A percentile compares a stretch with the other conserved stretches of the same genome.
phyloP scores from a whole-genome alignment of 2,113 vertebrate genomes.

The Albula glossodonta region DNA sequence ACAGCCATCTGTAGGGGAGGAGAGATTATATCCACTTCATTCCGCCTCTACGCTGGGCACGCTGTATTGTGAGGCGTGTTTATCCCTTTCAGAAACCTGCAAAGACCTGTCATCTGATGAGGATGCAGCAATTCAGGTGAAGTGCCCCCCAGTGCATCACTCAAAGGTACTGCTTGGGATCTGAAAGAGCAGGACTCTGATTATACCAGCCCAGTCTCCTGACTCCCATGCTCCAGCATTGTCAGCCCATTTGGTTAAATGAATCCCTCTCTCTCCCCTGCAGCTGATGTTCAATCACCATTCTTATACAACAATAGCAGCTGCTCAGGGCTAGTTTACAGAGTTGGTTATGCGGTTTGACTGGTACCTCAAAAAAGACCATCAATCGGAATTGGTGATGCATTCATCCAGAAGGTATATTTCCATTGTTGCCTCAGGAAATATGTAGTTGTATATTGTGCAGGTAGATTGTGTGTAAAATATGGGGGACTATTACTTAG shows the following conservation, averaged over 20 bases:
- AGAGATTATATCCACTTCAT: background rate
- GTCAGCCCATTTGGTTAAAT: background rate
- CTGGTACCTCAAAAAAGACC: background rate
- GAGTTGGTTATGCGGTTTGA: background rate
- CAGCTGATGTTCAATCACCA: background rate
- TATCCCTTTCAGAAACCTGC: background rate
- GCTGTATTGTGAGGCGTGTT: background rate
- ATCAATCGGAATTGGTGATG: background rate
- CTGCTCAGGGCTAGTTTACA: background rate
- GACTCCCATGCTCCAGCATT: background rate
- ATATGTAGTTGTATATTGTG: background rate
- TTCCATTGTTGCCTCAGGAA: background rate
- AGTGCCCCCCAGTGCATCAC: background rate
- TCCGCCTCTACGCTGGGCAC: background rate
- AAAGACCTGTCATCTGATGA: background rate
- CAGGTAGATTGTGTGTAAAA: background rate
- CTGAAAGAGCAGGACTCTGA: background rate
- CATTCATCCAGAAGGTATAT: background rate
- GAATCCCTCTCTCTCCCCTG: background rate
- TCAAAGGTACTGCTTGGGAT: background rate
- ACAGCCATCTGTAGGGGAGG: constrained; percentile 6
- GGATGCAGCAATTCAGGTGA: background rate
- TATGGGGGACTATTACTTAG: background rate
- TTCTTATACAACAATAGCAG: too few relatives aligned
- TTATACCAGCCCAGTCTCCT: background rate